Percentiles rank a stretch among this genome's conserved stretches.
Evolutionary conservation across 2,888 invertebrate genomes (phyloP).

Genomic region (Oeneis ivallda): DNA sequence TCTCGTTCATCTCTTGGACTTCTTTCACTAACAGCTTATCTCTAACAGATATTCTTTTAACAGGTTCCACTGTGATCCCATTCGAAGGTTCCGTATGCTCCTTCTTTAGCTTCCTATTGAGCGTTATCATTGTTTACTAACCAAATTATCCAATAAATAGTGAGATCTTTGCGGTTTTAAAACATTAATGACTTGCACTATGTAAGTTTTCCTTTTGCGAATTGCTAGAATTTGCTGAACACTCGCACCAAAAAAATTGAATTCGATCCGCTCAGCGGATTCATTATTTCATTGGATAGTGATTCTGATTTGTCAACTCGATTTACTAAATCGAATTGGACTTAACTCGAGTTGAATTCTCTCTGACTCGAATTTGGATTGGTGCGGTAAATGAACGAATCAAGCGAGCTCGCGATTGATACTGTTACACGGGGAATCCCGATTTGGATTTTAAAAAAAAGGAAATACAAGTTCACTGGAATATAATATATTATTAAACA

Average conservation of each 20-base stretch:
- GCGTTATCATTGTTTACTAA: conserved; percentile 83
- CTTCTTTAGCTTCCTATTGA: conserved; percentile 87
- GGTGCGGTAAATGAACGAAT: too few species aligned
- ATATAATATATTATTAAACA: too few species aligned
- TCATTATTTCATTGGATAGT: too few species aligned
- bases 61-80: conserved; percentile 63
- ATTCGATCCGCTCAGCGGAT: too few species aligned
- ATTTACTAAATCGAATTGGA: too few species aligned
- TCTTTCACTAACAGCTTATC: conserved; percentile 91
- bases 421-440: too few species aligned
- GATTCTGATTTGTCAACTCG: too few species aligned
- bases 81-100: conserved; percentile 75
- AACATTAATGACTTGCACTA: conserved; percentile 22
- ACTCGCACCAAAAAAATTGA: neutral
- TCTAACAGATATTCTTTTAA: conserved; percentile 86
- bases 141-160: conserved; percentile 35
- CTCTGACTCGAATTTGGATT: too few species aligned
- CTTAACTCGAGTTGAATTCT: too few species aligned
- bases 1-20: conserved; percentile 93
- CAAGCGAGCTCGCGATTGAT: too few species aligned
- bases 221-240: neutral
- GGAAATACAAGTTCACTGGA: too few species aligned
- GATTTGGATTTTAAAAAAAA: too few species aligned
- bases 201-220: conserved; percentile 15
- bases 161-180: conserved; percentile 15